phyloP scores from a whole-genome alignment of 2,113 vertebrate species.

The Callocephalon fimbriatum region DNA sequence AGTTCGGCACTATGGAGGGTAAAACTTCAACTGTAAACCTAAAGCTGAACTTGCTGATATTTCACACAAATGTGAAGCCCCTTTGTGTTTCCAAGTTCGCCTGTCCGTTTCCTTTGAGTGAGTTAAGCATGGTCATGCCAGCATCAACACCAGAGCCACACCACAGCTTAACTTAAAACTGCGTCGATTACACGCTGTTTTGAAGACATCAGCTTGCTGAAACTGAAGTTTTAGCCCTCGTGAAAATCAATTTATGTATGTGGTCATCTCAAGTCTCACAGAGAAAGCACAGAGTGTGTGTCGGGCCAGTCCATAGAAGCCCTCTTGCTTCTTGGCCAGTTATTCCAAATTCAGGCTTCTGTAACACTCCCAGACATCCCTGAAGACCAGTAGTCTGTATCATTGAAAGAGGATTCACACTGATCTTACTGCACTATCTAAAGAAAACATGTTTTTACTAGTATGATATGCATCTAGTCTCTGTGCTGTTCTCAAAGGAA shows the following conservation, averaged over 20 bases:
- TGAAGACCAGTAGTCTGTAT: not conserved
- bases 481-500: not conserved
- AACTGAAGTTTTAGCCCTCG: not conserved
- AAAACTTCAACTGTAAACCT: not conserved
- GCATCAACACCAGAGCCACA: not conserved
- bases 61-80: not conserved
- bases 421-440: not conserved
- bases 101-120: not conserved
- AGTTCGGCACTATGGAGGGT: not conserved
- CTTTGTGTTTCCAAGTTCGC: not conserved
- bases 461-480: not conserved
- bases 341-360: not conserved
- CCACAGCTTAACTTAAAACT: not conserved
- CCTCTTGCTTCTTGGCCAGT: not conserved
- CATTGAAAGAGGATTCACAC: not conserved
- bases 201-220: not conserved
- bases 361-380: not conserved
- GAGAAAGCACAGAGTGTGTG: accelerated
- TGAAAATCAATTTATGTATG: not conserved
- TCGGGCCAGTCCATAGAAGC: not conserved
- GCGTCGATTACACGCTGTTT: accelerated
- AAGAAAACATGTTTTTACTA: not conserved
- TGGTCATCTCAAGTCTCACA: not conserved
- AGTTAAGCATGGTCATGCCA: not conserved
- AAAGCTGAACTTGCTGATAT: not conserved